These are phyloP conservation scores for Phoeniculus purpureus DNA, from an alignment of 2,797 vertebrate species.

Conservation along the genomic window DNA sequence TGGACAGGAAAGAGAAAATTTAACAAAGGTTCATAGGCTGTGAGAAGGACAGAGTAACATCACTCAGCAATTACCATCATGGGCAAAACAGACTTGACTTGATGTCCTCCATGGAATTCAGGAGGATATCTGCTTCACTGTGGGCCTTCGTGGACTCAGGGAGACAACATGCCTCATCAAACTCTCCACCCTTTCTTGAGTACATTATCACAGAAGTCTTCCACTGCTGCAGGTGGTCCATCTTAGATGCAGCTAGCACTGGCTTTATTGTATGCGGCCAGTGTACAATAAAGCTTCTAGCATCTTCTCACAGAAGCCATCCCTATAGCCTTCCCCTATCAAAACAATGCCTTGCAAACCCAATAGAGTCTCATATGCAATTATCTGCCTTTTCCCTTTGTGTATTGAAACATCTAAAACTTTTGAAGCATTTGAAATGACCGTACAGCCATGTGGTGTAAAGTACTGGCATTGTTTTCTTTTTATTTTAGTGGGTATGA, in stretches of 20 bases:
- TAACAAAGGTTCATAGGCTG: neutral
- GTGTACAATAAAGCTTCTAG: neutral
- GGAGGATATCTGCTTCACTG: neutral
- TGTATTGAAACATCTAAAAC: neutral
- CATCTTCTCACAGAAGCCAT: neutral
- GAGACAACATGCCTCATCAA: neutral
- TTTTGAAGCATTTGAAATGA: neutral
- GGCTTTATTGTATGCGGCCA: too few species aligned
- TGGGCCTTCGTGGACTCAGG: neutral
- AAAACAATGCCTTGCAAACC: neutral
- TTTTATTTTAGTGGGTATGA: fast-evolving
- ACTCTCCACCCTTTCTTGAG: neutral
- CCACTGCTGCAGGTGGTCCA: fast-evolving
- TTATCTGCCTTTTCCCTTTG: neutral
- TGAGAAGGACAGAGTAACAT: neutral
- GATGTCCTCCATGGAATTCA: neutral
- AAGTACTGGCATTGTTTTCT: neutral
- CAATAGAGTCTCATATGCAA: neutral
- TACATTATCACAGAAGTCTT: neutral
- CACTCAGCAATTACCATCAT: neutral
- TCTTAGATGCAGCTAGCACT: neutral
- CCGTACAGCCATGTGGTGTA: neutral
- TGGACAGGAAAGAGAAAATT: neutral
- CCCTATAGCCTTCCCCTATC: neutral
- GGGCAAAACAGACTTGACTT: neutral